Evolutionary conservation across 1,140 invertebrate genomes (phyloP).

Genomic region (Calephelis nemesis): DNA sequence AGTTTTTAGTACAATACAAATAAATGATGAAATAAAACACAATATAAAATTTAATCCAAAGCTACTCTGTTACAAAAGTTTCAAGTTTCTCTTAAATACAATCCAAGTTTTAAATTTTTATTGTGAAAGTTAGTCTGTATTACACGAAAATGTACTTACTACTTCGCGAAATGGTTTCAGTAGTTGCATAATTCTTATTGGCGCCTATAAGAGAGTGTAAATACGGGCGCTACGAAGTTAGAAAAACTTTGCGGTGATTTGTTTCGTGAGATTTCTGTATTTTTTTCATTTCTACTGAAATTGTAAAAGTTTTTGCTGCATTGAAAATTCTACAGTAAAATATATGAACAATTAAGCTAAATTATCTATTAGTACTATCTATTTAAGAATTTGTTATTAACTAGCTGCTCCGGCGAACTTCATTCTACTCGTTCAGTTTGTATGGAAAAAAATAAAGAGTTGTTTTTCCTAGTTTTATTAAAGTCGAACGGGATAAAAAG

Average conservation of each 20-base stretch:
- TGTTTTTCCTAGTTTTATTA: too few relatives aligned
- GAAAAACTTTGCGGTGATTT: neutral
- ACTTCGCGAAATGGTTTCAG: slow-evolving; percentile 1
- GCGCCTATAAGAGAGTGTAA: slow-evolving; percentile 6
- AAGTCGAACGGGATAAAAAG: too few relatives aligned
- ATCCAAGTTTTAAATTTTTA: slow-evolving; percentile 7
- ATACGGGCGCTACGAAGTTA: slow-evolving; percentile 1
- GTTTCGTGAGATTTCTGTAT: neutral
- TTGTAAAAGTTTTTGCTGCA: too few relatives aligned
- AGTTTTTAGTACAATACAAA: too few relatives aligned
- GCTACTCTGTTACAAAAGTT: neutral
- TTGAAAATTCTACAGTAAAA: too few relatives aligned
- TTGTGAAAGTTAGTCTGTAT: neutral
- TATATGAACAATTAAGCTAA: too few relatives aligned
- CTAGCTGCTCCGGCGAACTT: too few relatives aligned
- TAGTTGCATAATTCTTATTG: slow-evolving; percentile 8
- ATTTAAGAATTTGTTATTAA: too few relatives aligned
- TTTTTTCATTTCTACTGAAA: neutral
- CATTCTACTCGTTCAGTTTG: too few relatives aligned
- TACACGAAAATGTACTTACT: slow-evolving; percentile 11
- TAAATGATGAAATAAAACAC: too few relatives aligned
- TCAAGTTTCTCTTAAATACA: slow-evolving; percentile 3
- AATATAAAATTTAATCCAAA: neutral
- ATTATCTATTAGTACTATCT: too few relatives aligned
- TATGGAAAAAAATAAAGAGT: too few relatives aligned